Evolutionary conservation across 2,888 invertebrate species (phyloP), one percentile per base, ranked within the genome.

Genomic region (Digitonthophagus gazella): DNA sequence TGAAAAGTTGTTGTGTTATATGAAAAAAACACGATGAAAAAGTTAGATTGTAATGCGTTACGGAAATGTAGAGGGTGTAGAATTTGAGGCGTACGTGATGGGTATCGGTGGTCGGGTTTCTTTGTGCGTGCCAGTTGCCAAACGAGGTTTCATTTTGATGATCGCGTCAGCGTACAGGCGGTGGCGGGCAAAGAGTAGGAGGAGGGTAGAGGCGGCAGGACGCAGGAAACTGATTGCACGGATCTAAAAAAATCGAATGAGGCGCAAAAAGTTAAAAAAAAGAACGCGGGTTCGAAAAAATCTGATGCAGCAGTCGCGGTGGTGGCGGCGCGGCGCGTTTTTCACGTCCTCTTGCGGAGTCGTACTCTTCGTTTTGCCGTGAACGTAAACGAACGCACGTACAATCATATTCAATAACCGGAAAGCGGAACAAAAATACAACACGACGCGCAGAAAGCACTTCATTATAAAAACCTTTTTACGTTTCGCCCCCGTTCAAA

Each of bases 391-490:
- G 67, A 64, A 67, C 68, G 66, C 19, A n/a, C n/a, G 56, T 64
- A 71, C 71, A 71, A 71, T 71, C 68, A 71, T 71, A 68, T 71
- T 71, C 68, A 71, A 71, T 71, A 68, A 71, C 66, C 61, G 63
- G 68, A 78, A 76, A 76, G 78, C 75, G 74, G 77, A 75, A 78
- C 77, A 77, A 77, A 77, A 79, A 79, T 79, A 75, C 75, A 75
- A 77, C 78, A 75, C 76, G 78, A 77, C 78, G 77, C 76, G 76
- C 71, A 78, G 78, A 79, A 79, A 80, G 80, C 78, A 79, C 80
- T 80, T 80, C 79, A 80, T 80, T 80, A 80, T 78, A 76, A 78
- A 80, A 80, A 79, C 78, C 79, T 79, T 80, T 79, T 79, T 79
- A 77, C 78, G 75, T 78, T 79, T 77, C 77, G 76, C 76, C 76